Base-by-base conservation (phyloP, 2,888 invertebrate genomes). In the Argyra leucocephala region DNA sequence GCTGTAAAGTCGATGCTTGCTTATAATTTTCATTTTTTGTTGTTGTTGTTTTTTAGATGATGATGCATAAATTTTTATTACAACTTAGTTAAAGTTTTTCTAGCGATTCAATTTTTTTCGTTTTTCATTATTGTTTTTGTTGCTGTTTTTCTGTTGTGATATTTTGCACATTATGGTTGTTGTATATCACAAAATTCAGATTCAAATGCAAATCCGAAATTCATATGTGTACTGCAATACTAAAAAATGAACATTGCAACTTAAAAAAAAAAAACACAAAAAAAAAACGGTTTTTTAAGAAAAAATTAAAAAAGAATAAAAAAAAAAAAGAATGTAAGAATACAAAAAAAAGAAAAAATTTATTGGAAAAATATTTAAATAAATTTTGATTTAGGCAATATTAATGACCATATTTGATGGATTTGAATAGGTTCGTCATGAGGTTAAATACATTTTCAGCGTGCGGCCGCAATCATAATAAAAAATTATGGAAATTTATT, bases 61-160 rank as follows among this genome's bases (percentile, higher is more conserved):
- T 48, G 48, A 48, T 48, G 48, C 48, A 48, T 48, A 48, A 48
- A 48, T 48, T 48, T 48, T 48, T 48, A 48, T 48, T 48, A 48
- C 48, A 48, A 48, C 48, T 48, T 15, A 12, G 7, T 48, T 48
- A 15, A 31, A 48, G 48, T 48, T 48, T 7, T 31, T 31, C 7
- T 10, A 31, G 7, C n/a, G n/a, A n/a, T n/a, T n/a, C n/a, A 31
- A 12, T 31, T 31, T 7, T 31, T 3, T 31, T 31, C 12, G 31
- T 31, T 31, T 6, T 31, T 31, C 1, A 12, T 31, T 31, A 31
- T 31, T 31, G 31, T 10, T 31, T 10, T 31, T 31, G 7, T 31
- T 2, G 7, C 31, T 31, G 10, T 31, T 31, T 31, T 31, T 31
- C 12, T 31, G 4, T 26, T 26, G n/a, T n/a, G n/a, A n/a, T n/a